Evolutionary conservation across 2,113 vertebrate genomes (phyloP).

Genomic region (Seriola dumerili): DNA sequence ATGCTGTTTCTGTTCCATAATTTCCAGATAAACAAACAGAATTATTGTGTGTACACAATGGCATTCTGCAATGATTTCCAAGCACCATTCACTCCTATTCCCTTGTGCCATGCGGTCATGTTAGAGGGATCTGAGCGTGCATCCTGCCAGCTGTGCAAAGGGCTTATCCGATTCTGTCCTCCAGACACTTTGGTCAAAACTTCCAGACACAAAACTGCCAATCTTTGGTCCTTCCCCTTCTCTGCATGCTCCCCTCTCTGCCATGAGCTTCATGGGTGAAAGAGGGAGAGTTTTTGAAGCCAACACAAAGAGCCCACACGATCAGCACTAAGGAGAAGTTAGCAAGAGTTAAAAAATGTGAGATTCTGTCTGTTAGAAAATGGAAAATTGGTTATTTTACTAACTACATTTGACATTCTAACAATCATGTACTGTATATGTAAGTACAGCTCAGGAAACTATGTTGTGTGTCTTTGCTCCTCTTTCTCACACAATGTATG

Average conservation of each 20-base stretch:
- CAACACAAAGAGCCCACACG: background rate
- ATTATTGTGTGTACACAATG: background rate
- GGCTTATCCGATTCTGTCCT: slow-evolving; percentile 50
- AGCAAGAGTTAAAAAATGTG: background rate
- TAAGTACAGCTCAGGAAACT: background rate
- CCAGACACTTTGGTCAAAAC: background rate
- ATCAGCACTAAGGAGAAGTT: background rate
- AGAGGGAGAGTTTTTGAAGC: background rate
- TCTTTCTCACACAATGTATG: background rate
- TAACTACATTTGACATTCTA: background rate
- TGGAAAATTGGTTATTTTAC: background rate
- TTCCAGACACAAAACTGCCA: slow-evolving; percentile 19
- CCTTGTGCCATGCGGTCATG: slow-evolving; percentile 29
- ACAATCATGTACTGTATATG: background rate
- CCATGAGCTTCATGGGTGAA: slow-evolving; percentile 6
- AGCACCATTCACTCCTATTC: slow-evolving; percentile 13
- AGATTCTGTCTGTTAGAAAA: background rate
- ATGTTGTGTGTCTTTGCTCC: background rate
- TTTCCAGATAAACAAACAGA: background rate
- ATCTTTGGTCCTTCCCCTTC: background rate
- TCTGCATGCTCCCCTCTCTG: background rate
- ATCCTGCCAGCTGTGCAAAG: slow-evolving; percentile 70
- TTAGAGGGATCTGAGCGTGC: slow-evolving; percentile 42
- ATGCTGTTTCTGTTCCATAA: background rate
- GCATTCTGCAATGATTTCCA: slow-evolving; percentile 22